Percentiles rank a stretch among this genome's conserved stretches.
Evolutionary conservation across 2,113 vertebrate species (phyloP).

Genomic region (Neogale vison): DNA sequence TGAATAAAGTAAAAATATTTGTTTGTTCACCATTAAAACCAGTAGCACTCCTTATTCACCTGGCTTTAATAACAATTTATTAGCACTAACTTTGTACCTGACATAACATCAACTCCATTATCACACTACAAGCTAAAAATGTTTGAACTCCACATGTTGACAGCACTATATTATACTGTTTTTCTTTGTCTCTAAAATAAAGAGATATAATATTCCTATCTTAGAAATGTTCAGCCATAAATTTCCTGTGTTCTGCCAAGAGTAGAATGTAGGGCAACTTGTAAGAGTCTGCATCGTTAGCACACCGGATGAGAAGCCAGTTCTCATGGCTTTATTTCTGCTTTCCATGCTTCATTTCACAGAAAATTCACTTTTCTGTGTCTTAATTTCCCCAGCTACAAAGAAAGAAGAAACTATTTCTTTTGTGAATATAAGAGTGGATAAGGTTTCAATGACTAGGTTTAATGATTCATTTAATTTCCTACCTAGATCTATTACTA

Average conservation of each 20-base stretch:
- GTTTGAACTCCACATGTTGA: not conserved
- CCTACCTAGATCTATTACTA: not conserved
- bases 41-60: not conserved
- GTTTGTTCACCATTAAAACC: not conserved
- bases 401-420: slow-evolving; percentile 37
- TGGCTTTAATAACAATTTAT: not conserved
- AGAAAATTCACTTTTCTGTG: slow-evolving; percentile 37
- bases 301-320: not conserved
- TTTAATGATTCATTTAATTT: slow-evolving; percentile 53
- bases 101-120: not conserved
- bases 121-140: not conserved
- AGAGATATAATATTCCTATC: not conserved
- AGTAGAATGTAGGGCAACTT: not conserved
- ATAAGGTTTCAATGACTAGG: slow-evolving; percentile 19
- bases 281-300: not conserved
- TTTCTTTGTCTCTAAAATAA: not conserved
- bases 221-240: not conserved
- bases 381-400: slow-evolving; percentile 54
- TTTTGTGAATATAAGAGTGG: slow-evolving; percentile 17
- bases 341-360: not conserved
- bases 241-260: not conserved
- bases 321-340: slow-evolving; percentile 22
- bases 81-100: not conserved
- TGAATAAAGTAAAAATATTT: not conserved
- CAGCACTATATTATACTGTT: not conserved